Evolutionary conservation across 2,113 vertebrate genomes (phyloP), one percentile per base, ranked within the genome.

Genomic region (Felis chaus): DNA sequence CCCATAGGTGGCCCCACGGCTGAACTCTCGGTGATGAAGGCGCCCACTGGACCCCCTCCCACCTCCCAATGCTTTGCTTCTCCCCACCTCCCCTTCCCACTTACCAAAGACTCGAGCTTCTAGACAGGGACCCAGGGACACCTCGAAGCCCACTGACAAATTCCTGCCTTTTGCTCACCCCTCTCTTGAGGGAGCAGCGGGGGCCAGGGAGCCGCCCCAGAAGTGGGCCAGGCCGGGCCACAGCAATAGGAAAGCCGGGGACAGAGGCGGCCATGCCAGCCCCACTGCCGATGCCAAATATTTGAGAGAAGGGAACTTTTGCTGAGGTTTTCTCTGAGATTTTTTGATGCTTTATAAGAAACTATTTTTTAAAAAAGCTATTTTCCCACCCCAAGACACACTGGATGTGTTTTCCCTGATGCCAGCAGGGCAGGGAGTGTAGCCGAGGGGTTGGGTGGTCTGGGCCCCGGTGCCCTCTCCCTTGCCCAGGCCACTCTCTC

Each of bases 11-110:
- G 99, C 99, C 89, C 99, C 99, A 18, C 99, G 99, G 55, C 98
- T 99, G 98, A 99, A 99, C 97, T 99, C 99, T 57, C 99, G 99
- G 99, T 99, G 99, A 99, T 99, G 95, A 96, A 65, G 82, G 4
- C 0, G 29, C 41, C 50, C 61, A 10, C 91, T 63, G 96, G 95
- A 94, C 85, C 55, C 85, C 7, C 33, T 94, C 41, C 76, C 10
- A 33, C 53, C 50, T 84, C 92, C 96, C 73, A 82, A 6, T 39
- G 97, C 97, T 97, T 97, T 41, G 95, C 98, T 98, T 98, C 92
- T 98, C 98, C 53, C 98, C 98, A 96, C 94, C 63, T 86, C 90
- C 89, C 94, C 79, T 95, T 97, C 88, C 96, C 98, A 78, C 73
- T 98, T 99, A 99, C 99, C 99, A 99, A 99, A 99, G 99, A 99